Evolutionary conservation across 1,140 invertebrate species (phyloP).

Genomic region (Drosophila rhopaloa): DNA sequence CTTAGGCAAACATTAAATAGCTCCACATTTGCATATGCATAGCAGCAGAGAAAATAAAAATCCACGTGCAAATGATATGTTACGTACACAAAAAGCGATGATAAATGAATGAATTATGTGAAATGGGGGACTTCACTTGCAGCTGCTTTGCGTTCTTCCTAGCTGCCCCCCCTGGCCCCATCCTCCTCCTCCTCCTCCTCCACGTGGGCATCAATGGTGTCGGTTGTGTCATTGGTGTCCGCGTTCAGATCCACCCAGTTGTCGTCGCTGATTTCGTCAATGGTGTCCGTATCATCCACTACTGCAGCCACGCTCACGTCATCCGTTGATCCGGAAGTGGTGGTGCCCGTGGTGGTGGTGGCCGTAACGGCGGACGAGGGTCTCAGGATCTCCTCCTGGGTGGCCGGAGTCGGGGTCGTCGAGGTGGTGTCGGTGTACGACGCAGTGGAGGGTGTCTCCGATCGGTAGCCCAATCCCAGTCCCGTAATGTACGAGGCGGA

Average conservation of each 20-base stretch:
- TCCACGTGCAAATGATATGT: conserved; percentile 6
- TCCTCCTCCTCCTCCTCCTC: conserved; percentile 22
- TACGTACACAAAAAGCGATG: conserved; percentile 4
- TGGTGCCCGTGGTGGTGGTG: conserved; percentile 25
- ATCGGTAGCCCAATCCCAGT: conserved; percentile 3
- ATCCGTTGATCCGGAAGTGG: conserved; percentile 60
- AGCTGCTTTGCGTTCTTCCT: background rate
- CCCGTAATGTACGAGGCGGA: background rate
- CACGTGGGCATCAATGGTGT: conserved; percentile 20
- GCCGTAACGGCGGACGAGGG: conserved; percentile 29
- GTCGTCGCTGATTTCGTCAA: conserved; percentile 67
- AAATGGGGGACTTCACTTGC: background rate
- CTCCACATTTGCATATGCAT: too few relatives aligned
- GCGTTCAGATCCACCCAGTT: conserved; percentile 67
- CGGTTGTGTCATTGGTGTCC: conserved; percentile 30
- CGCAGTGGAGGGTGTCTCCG: conserved; percentile 38
- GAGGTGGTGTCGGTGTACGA: conserved; percentile 41
- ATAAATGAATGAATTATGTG: background rate
- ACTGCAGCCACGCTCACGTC: conserved; percentile 62
- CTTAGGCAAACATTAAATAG: too few relatives aligned
- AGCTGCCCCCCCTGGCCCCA: conserved; percentile 25
- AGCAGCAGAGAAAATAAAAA: background rate
- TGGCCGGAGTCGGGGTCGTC: conserved; percentile 54
- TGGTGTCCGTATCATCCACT: conserved; percentile 60
- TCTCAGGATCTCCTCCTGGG: conserved; percentile 32